Conservation (phyloP, 2,113 vertebrate genomes). For the Meles meles region DNA sequence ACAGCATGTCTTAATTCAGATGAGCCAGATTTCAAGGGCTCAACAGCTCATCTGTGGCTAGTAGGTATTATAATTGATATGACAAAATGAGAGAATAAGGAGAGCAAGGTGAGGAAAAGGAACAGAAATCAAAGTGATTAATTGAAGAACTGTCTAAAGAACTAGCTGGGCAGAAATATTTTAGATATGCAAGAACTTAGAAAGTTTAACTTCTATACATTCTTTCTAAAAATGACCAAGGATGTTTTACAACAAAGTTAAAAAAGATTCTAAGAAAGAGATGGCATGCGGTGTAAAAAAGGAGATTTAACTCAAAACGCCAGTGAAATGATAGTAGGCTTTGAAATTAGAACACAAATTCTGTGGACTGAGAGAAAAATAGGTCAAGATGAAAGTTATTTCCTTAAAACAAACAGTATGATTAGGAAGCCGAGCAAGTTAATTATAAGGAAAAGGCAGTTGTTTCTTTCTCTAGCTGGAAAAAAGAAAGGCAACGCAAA, state of each 20-base stretch:
- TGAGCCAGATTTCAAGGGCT: not conserved
- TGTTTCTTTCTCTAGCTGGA: not conserved
- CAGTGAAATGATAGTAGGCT: not conserved
- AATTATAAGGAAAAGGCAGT: not conserved
- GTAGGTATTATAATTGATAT: not conserved
- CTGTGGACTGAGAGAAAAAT: not conserved
- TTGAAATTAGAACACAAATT: not conserved
- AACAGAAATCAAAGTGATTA: not conserved
- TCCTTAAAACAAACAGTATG: conserved; percentile 9
- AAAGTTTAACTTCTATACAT: not conserved
- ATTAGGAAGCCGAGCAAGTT: not conserved
- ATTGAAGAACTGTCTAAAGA: not conserved
- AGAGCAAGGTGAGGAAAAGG: not conserved
- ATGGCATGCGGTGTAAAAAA: not conserved
- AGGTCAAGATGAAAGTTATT: not conserved
- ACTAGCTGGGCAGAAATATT: not conserved
- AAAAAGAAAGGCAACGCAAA: not conserved
- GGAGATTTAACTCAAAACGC: not conserved
- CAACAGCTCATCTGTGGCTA: not conserved
- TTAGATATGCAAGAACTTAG: not conserved
- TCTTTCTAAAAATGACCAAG: not conserved
- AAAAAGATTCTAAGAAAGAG: not conserved
- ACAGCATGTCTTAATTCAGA: not conserved
- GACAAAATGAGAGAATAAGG: not conserved
- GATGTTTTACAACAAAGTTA: not conserved